These are phyloP conservation scores for Alouatta palliata DNA, from an alignment of 2,113 vertebrate species.

Conservation along the genomic window DNA sequence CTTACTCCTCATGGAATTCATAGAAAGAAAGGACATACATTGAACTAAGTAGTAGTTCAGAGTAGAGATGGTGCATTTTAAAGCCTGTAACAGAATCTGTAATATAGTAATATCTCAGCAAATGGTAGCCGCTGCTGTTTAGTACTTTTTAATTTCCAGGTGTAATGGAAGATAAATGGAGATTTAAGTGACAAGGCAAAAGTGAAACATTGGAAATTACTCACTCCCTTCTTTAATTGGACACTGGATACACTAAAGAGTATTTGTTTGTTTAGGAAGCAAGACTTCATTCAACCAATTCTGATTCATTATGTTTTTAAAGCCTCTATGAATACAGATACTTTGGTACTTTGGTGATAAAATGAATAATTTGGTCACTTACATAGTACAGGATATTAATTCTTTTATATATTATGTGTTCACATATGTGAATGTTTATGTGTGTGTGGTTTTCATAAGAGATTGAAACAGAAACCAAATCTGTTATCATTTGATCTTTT, in stretches of 20 bases:
- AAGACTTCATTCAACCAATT: slow-evolving; percentile 22
- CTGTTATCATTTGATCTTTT: slow-evolving; percentile 30
- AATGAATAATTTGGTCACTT: neutral
- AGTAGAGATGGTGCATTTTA: neutral
- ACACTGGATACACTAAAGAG: neutral
- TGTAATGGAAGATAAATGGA: slow-evolving; percentile 2
- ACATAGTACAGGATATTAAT: neutral
- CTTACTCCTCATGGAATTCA: neutral
- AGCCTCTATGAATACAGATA: neutral
- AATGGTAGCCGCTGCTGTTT: neutral
- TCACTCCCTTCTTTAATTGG: neutral
- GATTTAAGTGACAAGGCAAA: neutral
- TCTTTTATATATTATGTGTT: neutral
- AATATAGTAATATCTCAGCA: neutral
- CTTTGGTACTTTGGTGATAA: slow-evolving; percentile 1
- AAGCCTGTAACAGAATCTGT: neutral
- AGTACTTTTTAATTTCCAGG: neutral
- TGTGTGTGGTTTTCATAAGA: neutral
- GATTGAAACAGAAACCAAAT: slow-evolving; percentile 15
- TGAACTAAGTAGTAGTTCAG: neutral
- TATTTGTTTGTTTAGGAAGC: neutral
- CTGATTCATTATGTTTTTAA: neutral
- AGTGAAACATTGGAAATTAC: neutral
- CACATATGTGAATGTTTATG: neutral
- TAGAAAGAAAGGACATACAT: neutral